Conservation (phyloP, 2,113 vertebrate genomes). For the Callionymus lyra region DNA sequence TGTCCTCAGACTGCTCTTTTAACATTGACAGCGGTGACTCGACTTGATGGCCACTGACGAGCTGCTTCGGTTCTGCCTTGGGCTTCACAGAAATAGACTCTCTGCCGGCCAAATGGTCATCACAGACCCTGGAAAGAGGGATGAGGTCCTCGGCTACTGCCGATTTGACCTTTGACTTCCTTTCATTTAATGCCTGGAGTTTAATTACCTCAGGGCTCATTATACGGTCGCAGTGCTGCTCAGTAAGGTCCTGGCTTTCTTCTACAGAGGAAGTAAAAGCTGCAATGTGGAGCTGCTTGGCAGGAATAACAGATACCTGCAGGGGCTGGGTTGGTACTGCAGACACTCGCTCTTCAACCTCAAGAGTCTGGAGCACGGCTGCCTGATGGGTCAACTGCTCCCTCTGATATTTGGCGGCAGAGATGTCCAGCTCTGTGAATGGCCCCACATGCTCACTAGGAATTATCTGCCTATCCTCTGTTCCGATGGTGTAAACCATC, state of each 20-base stretch:
- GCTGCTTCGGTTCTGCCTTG: slow-evolving; percentile 54
- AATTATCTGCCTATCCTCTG: slow-evolving; percentile 62
- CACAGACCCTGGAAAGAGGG: slow-evolving; percentile 51
- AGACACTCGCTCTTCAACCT: slow-evolving; percentile 61
- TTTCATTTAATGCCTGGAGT: slow-evolving; percentile 44
- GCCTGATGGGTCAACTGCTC: slow-evolving; percentile 67
- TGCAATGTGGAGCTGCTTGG: slow-evolving; percentile 56
- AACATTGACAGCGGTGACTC: slow-evolving; percentile 57
- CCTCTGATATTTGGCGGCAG: slow-evolving; percentile 59
- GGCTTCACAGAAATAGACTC: slow-evolving; percentile 32
- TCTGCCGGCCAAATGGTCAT: slow-evolving; percentile 33
- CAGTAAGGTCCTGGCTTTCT: slow-evolving; percentile 65
- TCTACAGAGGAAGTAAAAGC: slow-evolving; percentile 64
- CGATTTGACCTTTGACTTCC: slow-evolving; percentile 49
- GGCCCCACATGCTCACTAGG: slow-evolving; percentile 64
- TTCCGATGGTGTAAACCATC: slow-evolving; percentile 72
- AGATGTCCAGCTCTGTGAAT: slow-evolving; percentile 54
- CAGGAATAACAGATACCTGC: slow-evolving; percentile 43
- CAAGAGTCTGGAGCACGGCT: slow-evolving; percentile 62
- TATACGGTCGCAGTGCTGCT: slow-evolving; percentile 68
- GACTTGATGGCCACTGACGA: slow-evolving; percentile 61
- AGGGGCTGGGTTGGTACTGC: slow-evolving; percentile 34
- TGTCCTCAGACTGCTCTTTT: slow-evolving; percentile 60
- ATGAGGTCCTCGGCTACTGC: slow-evolving; percentile 64
- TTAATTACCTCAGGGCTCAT: slow-evolving; percentile 59